Percentiles rank a stretch among this genome's conserved stretches.
These are phyloP conservation scores for Drosophila suzukii DNA, from an alignment of 1,140 invertebrate genomes.

Conservation along the genomic window DNA sequence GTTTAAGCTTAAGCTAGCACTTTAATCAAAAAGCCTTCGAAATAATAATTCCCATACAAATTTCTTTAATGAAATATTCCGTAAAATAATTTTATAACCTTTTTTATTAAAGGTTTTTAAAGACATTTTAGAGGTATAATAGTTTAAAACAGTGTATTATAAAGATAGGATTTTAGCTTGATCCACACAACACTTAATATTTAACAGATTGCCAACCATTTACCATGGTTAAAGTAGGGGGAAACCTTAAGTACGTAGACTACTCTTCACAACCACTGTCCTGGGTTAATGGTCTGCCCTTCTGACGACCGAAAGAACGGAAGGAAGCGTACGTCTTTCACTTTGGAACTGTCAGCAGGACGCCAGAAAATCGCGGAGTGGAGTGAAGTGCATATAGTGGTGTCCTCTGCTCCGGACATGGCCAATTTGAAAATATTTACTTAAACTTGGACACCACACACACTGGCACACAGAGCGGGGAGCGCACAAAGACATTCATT, in stretches of 20 bases:
- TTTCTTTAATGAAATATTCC: too few species aligned
- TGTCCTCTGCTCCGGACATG: constrained; percentile 63
- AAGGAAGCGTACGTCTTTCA: constrained; percentile 65
- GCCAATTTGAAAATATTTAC: constrained; percentile 82
- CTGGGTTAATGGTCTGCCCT: not conserved
- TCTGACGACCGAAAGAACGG: constrained; percentile 28
- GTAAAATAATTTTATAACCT: too few species aligned
- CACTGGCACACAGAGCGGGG: not conserved
- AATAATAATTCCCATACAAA: too few species aligned
- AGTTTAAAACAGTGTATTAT: too few species aligned
- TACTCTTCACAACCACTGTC: constrained; percentile 1
- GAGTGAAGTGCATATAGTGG: constrained; percentile 24
- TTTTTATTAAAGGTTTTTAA: too few species aligned
- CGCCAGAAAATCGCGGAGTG: constrained; percentile 41
- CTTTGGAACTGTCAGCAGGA: constrained; percentile 48
- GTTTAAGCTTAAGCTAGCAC: too few species aligned
- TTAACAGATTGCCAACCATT: not conserved
- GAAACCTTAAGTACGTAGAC: not conserved
- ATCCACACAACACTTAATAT: too few species aligned
- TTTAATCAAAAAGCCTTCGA: too few species aligned
- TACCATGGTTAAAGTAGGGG: not conserved
- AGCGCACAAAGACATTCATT: constrained; percentile 50
- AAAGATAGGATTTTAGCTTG: too few species aligned
- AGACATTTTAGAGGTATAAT: too few species aligned
- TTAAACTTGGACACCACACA: constrained; percentile 59